Base-by-base conservation (phyloP, 2,797 vertebrate species). In the Tauraco hartlaubi region DNA sequence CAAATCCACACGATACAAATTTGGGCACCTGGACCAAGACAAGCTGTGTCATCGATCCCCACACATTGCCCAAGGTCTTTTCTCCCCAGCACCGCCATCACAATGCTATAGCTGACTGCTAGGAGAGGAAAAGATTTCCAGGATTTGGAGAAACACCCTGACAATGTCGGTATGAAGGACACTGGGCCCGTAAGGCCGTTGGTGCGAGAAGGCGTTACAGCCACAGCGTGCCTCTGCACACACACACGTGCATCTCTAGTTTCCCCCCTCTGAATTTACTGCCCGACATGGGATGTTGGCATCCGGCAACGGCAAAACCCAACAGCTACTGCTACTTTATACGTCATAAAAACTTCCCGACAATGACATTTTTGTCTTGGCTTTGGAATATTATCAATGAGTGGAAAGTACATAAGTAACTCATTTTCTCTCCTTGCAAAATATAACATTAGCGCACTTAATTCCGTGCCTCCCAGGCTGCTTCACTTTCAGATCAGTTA, bases 341-440 rank as follows among this genome's bases (percentile, higher is more conserved):
- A 10, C 64, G 74, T 74, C 68, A 44, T 49, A 15, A 82, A 79
- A 90, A 49, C 56, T 35, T 54, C 52, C 86, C 11, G 0, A 77
- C 88, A 86, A 25, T 15, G 68, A 31, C 59, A 56, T 71, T 87
- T 82, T 31, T 93, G 77, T 82, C 88, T 77, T 9, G 20, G 48
- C 71, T 94, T 72, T 77, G 62, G 74, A 90, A 77, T 68, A 71
- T 71, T 39, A 88, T 90, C 74, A 72, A 19, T 0, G 22, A 90
- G 62, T 49, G 55, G 82, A 58, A 94, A 94, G 39, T 15, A 68
- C 21, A 58, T 43, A 90, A 91, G 67, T 80, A 96, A 83, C 33
- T 46, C 85, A 58, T 85, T 95, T 92, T 91, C 29, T 82, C 46
- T 90, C 58, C 77, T 74, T 37, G 54, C 23, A 71, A 90, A 92